These are phyloP conservation scores for Caenorhabditis uteleia DNA, from an alignment of 2,888 invertebrate species.

Conservation along the genomic window DNA sequence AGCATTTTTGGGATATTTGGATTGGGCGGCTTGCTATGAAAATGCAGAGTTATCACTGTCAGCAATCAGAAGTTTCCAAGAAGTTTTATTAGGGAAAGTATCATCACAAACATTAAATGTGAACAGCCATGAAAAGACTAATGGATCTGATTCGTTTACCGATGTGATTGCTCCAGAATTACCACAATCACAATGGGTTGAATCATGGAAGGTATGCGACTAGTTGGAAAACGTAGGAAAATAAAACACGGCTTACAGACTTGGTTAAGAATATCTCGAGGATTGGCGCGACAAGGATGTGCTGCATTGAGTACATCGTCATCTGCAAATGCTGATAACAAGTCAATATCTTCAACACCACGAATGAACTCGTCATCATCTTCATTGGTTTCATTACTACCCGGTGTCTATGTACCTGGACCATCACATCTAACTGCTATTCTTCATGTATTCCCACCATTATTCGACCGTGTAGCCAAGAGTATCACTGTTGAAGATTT, in stretches of 20 bases:
- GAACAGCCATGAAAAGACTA: slow-evolving; percentile 46
- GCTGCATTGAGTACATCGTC: slow-evolving; percentile 16
- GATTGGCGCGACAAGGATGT: slow-evolving; percentile 39
- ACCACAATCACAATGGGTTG: slow-evolving; percentile 61
- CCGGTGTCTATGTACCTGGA: slow-evolving; percentile 80
- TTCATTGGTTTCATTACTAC: slow-evolving; percentile 14
- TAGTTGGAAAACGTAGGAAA: slow-evolving; percentile 16
- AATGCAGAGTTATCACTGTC: slow-evolving; percentile 92
- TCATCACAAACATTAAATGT: slow-evolving; percentile 55
- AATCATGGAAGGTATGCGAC: slow-evolving; percentile 67
- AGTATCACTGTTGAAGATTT: slow-evolving; percentile 45
- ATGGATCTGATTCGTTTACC: slow-evolving; percentile 16
- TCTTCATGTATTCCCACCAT: slow-evolving; percentile 91
- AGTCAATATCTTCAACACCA: slow-evolving; percentile 20
- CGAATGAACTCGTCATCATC: slow-evolving; percentile 30
- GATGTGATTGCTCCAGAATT: slow-evolving; percentile 47
- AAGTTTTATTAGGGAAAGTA: slow-evolving; percentile 71
- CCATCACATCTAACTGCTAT: slow-evolving; percentile 91
- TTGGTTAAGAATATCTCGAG: slow-evolving; percentile 45
- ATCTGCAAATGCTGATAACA: slow-evolving; percentile 13
- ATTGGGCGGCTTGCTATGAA: slow-evolving; percentile 83
- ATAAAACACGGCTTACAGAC: slow-evolving; percentile 13
- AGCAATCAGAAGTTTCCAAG: slow-evolving; percentile 94
- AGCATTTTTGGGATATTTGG: slow-evolving; percentile 88
- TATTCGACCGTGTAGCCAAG: slow-evolving; percentile 75